A percentile compares a stretch with the other conserved stretches of the same genome.
Conservation (phyloP, 2,797 vertebrate genomes). For the Hybognathus amarus region DNA sequence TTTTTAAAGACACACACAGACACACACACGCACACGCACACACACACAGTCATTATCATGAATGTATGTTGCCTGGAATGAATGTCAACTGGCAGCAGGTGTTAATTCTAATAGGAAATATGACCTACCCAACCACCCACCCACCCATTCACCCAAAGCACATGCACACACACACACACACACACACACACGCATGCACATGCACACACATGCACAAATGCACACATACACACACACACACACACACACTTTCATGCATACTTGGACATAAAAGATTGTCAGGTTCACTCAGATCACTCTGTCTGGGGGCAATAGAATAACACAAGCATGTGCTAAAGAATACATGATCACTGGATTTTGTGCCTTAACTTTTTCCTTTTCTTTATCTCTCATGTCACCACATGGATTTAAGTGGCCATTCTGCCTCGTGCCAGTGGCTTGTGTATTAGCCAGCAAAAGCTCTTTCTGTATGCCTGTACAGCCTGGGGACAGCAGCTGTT, state of each 20-base stretch:
- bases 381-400: slow-evolving; percentile 14
- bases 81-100: slow-evolving; percentile 3
- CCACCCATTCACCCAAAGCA: neutral
- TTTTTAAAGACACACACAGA: neutral
- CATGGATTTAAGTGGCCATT: slow-evolving; percentile 4
- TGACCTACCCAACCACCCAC: neutral
- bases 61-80: slow-evolving; percentile 7
- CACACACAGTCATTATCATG: neutral
- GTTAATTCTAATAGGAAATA: slow-evolving; percentile 12
- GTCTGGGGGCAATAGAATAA: neutral
- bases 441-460: slow-evolving; percentile 20
- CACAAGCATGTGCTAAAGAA: slow-evolving; percentile 17
- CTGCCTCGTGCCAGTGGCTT: neutral
- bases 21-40: neutral
- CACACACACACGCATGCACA: neutral
- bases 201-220: neutral
- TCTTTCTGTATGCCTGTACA: neutral
- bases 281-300: slow-evolving; percentile 21
- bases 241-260: neutral
- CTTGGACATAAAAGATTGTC: slow-evolving; percentile 22
- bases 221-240: neutral
- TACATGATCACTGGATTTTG: slow-evolving; percentile 12
- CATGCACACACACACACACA: neutral
- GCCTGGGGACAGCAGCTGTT: slow-evolving; percentile 41
- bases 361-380: slow-evolving; percentile 12